phyloP scores from a whole-genome alignment of 2,113 vertebrate genomes.

The Bubo blakistoni region DNA sequence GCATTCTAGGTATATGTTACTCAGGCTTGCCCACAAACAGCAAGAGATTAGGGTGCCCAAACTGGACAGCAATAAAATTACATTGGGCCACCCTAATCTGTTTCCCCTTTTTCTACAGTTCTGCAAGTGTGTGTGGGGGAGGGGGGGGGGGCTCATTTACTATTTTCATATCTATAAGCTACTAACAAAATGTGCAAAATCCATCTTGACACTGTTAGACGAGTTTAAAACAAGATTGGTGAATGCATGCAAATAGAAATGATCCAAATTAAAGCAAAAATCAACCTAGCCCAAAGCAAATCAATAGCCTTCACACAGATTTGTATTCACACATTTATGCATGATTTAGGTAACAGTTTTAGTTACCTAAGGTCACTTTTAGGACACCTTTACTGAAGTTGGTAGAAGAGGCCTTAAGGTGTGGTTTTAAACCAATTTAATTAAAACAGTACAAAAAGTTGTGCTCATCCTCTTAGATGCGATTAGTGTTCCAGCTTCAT shows the following conservation, averaged over 20 bases:
- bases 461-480: not conserved
- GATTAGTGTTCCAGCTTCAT: not conserved
- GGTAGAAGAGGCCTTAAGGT: not conserved
- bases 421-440: not conserved
- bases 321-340: not conserved
- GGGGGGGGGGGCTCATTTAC: not conserved
- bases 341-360: not conserved
- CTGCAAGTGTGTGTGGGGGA: not conserved
- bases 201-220: not conserved
- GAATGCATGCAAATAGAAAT: not conserved
- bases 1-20: not conserved
- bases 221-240: not conserved
- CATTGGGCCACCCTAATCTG: not conserved
- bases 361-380: too few species aligned
- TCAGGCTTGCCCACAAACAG: not conserved
- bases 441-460: not conserved
- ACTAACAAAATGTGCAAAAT: not conserved
- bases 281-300: not conserved
- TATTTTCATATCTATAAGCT: not conserved
- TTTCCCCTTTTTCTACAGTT: not conserved
- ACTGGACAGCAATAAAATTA: not conserved
- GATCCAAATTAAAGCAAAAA: not conserved
- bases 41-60: not conserved
- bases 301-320: not conserved
- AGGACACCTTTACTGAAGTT: not conserved